Evolutionary conservation across 2,113 vertebrate genomes (phyloP).

Genomic region (Gracilinanus agilis): DNA sequence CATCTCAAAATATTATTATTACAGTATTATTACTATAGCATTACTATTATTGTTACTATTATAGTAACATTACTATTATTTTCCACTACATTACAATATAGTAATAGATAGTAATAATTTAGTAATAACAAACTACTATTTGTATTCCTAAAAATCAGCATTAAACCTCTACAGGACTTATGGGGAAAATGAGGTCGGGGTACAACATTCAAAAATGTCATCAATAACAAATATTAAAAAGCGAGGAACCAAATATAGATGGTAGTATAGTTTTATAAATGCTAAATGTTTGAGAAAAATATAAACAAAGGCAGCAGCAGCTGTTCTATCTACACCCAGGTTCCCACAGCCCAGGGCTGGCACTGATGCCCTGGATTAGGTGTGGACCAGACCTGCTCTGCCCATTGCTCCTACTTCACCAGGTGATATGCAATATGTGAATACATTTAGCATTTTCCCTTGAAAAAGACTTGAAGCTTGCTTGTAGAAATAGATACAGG

Average conservation of each 20-base stretch:
- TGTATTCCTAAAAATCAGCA: neutral
- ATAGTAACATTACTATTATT: neutral
- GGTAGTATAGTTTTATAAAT: neutral
- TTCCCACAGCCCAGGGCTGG: neutral
- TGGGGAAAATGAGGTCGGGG: neutral
- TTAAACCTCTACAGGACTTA: neutral
- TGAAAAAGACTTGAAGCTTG: neutral
- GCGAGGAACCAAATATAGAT: neutral
- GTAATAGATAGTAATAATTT: no score
- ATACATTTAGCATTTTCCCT: neutral
- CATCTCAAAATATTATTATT: neutral
- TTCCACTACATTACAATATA: no score
- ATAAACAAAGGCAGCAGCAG: neutral
- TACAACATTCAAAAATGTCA: neutral
- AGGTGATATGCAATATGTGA: neutral
- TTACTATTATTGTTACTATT: neutral
- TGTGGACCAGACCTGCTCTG: neutral
- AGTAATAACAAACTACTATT: no score
- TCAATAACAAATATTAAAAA: neutral
- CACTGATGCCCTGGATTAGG: neutral
- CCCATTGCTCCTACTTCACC: neutral
- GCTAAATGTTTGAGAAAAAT: neutral
- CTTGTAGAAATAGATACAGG: neutral
- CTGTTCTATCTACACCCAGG: neutral
- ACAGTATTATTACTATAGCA: no score